These are phyloP conservation scores for Eurosta solidaginis DNA, from an alignment of 1,140 invertebrate genomes.

Conservation along the genomic window DNA sequence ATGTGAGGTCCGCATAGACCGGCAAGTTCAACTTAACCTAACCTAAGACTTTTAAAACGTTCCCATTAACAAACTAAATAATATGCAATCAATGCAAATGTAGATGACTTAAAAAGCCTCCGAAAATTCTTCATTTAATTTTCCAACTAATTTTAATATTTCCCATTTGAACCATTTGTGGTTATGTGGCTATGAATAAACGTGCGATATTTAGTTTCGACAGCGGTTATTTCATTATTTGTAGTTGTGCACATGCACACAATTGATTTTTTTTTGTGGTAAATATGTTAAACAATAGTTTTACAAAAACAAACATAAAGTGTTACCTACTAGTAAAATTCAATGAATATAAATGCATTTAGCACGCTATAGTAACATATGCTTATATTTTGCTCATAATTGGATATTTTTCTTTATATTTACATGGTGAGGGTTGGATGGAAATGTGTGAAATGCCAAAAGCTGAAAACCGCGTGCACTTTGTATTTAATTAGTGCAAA, in stretches of 20 bases:
- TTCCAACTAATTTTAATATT: too few relatives aligned
- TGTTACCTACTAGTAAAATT: too few relatives aligned
- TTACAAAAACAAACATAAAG: background rate
- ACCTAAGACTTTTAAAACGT: too few relatives aligned
- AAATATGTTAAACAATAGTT: slow-evolving; percentile 18
- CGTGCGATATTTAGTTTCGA: background rate
- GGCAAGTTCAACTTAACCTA: too few relatives aligned
- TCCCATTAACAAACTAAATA: too few relatives aligned
- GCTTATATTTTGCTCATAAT: background rate
- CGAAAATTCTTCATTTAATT: background rate
- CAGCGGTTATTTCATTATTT: background rate
- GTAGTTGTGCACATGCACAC: background rate
- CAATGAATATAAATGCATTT: background rate
- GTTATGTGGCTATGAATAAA: background rate
- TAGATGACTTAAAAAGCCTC: too few relatives aligned
- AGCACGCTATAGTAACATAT: background rate
- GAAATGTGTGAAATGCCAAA: background rate
- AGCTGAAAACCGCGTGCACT: slow-evolving; percentile 4
- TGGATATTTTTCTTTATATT: background rate
- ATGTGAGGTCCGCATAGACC: too few relatives aligned
- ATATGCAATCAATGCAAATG: too few relatives aligned
- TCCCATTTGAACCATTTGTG: too few relatives aligned
- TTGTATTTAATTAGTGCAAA: slow-evolving; percentile 16
- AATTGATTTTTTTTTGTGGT: background rate
- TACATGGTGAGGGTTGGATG: too few relatives aligned